Percentiles rank a stretch among this genome's conserved stretches.
These are phyloP conservation scores for Trematomus loennbergii DNA, from an alignment of 2,113 vertebrate genomes.

Conservation along the genomic window DNA sequence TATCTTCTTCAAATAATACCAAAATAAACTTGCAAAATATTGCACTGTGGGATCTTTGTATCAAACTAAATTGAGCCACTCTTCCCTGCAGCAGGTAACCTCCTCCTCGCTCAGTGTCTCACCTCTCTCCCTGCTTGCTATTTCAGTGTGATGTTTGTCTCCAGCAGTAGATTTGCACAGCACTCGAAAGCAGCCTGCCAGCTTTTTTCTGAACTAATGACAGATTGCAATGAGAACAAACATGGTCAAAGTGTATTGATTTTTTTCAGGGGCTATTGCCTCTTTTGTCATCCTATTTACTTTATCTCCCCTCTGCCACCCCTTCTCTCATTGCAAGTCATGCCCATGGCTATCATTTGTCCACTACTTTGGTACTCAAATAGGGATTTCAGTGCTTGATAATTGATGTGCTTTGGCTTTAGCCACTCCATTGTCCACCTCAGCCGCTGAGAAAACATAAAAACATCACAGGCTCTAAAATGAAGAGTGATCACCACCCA, in stretches of 20 bases:
- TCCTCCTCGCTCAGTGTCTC: neutral
- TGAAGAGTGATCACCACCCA: slow-evolving; percentile 45
- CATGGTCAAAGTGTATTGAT: slow-evolving; percentile 61
- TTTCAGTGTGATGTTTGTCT: slow-evolving; percentile 27
- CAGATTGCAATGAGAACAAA: slow-evolving; percentile 59
- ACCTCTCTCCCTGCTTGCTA: neutral
- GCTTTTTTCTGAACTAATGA: slow-evolving; percentile 67
- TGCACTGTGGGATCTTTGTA: slow-evolving; percentile 10
- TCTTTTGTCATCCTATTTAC: slow-evolving; percentile 50
- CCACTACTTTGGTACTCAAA: slow-evolving; percentile 62
- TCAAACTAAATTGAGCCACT: slow-evolving; percentile 1
- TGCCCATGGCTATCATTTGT: slow-evolving; percentile 57
- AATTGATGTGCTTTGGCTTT: slow-evolving; percentile 61
- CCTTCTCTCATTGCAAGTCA: slow-evolving; percentile 49
- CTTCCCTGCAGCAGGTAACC: slow-evolving; percentile 23
- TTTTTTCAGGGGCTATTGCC: slow-evolving; percentile 50
- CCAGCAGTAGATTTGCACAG: slow-evolving; percentile 34
- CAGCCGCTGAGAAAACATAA: slow-evolving; percentile 41
- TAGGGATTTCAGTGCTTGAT: slow-evolving; percentile 54
- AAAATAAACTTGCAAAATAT: slow-evolving; percentile 11
- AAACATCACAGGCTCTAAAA: slow-evolving; percentile 50
- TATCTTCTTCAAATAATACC: neutral
- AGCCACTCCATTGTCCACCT: slow-evolving; percentile 30
- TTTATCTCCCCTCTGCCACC: slow-evolving; percentile 26
- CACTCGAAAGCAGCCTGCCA: slow-evolving; percentile 33